Evolutionary conservation across 2,797 vertebrate genomes (phyloP), one percentile per base, ranked within the genome.

Genomic region (Pipistrellus nathusii): DNA sequence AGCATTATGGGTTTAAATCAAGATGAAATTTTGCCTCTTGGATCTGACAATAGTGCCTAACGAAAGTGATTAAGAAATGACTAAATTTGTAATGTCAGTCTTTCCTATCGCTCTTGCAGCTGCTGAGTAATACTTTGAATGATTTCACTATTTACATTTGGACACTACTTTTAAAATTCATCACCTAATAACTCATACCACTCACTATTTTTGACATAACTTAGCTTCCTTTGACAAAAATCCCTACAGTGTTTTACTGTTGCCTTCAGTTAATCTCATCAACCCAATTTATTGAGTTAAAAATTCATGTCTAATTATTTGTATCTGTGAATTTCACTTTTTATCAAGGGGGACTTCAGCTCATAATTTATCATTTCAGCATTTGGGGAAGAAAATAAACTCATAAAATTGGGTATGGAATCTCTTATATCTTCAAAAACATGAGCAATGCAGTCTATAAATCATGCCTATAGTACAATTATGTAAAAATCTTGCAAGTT

Each of bases 71-170:
- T 97, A 98, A 98, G 98, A 97, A 98, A 98, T 98, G 93, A 98
- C 96, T 97, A 97, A 97, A 98, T 98, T 97, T 98, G 98, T 98
- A 98, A 95, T 95, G 97, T 98, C 98, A 98, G 98, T 98, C 97
- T 98, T 98, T 98, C 96, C 97, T 97, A 95, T 95, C 87, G 80
- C 96, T 97, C 96, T 97, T 97, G 96, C 97, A 98, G 98, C 97
- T 98, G 98, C 98, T 98, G 98, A 98, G 98, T 98, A 98, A 98
- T 97, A 97, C 97, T 98, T 97, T 97, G 97, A 97, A 97, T 97
- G 94, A 97, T 96, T 98, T 97, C 95, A 95, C 96, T 98, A 97
- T 98, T 98, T 98, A 98, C 97, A 98, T 98, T 97, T 98, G 98
- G 98, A 98, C 97, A 97, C 95, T 98, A 96, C 96, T 98, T 98